phyloP scores from a whole-genome alignment of 1,140 invertebrate species.

The Drosophila arawakana region DNA sequence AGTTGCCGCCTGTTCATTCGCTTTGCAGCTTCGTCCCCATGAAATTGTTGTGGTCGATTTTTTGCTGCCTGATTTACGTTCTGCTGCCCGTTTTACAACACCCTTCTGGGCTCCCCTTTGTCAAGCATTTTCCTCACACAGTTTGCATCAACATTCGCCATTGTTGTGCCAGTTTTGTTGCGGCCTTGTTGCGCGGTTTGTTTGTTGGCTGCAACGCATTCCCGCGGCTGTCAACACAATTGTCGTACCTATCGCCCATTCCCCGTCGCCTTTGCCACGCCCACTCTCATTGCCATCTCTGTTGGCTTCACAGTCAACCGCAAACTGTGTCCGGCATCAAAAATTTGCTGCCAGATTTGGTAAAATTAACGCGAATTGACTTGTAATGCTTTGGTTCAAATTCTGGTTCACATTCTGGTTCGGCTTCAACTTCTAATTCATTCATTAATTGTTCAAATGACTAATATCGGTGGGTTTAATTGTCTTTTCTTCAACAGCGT shows the following conservation, averaged over 20 bases:
- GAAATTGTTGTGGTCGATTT: constrained; percentile 55
- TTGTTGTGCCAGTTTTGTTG: constrained; percentile 74
- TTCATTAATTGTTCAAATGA: constrained; percentile 15
- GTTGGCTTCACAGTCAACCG: constrained; percentile 6
- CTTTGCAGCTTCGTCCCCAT: constrained; percentile 11
- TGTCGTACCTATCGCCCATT: constrained; percentile 40
- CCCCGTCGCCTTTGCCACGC: background rate
- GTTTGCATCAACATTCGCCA: constrained; percentile 23
- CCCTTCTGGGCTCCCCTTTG: background rate
- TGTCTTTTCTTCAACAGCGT: background rate
- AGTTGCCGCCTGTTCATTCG: constrained; percentile 48
- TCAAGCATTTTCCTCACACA: background rate
- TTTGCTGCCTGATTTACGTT: constrained; percentile 69
- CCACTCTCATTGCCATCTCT: background rate
- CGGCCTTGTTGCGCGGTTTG: constrained; percentile 77
- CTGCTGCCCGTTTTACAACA: background rate
- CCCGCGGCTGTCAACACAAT: constrained; percentile 77
- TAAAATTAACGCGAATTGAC: constrained; percentile 75
- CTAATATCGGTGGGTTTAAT: constrained; percentile 3
- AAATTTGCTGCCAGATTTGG: constrained; percentile 44
- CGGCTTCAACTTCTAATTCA: constrained; percentile 51
- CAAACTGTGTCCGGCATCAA: constrained; percentile 22
- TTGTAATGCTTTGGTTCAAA: constrained; percentile 56
- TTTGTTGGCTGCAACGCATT: constrained; percentile 76
- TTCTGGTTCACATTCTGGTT: constrained; percentile 46